Conservation (phyloP, 1,140 invertebrate species). For the Pseudomyrmex flavicornis region DNA sequence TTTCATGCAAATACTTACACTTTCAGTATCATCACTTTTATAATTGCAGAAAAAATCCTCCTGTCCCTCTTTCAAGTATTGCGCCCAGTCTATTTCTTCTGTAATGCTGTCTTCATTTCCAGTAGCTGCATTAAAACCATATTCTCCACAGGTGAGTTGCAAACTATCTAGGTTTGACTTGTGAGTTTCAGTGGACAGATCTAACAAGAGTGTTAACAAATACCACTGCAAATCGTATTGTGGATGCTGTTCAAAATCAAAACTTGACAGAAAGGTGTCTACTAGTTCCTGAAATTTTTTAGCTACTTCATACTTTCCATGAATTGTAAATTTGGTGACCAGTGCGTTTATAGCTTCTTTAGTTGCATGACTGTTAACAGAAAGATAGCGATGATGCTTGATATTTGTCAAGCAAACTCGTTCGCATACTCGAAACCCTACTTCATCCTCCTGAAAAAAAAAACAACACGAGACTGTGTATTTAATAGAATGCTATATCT, state of each 20-base stretch:
- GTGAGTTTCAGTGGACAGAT: conserved; percentile 80
- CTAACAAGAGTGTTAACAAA: conserved; percentile 79
- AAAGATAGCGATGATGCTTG: conserved; percentile 83
- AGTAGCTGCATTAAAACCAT: conserved; percentile 59
- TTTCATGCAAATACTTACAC: conserved; percentile 71
- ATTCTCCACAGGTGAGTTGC: conserved; percentile 61
- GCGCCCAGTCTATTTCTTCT: conserved; percentile 83
- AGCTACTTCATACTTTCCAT: conserved; percentile 84
- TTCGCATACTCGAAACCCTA: conserved; percentile 83
- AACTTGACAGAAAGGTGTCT: conserved; percentile 79
- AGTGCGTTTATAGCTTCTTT: conserved; percentile 80
- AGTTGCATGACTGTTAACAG: conserved; percentile 80
- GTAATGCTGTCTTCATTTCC: conserved; percentile 71
- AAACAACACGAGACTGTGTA: not conserved
- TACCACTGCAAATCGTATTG: conserved; percentile 84
- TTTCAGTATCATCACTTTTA: conserved; percentile 77
- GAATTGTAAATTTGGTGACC: conserved; percentile 82
- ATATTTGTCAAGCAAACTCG: conserved; percentile 83
- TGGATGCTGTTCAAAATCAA: conserved; percentile 83
- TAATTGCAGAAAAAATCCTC: conserved; percentile 80
- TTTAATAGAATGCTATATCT: not conserved
- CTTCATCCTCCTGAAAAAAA: conserved; percentile 77
- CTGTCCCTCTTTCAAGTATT: conserved; percentile 83
- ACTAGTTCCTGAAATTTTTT: conserved; percentile 79
- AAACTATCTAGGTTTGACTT: conserved; percentile 75